Evolutionary conservation across 2,888 invertebrate genomes (phyloP).

Genomic region (Tetropium fuscum): DNA sequence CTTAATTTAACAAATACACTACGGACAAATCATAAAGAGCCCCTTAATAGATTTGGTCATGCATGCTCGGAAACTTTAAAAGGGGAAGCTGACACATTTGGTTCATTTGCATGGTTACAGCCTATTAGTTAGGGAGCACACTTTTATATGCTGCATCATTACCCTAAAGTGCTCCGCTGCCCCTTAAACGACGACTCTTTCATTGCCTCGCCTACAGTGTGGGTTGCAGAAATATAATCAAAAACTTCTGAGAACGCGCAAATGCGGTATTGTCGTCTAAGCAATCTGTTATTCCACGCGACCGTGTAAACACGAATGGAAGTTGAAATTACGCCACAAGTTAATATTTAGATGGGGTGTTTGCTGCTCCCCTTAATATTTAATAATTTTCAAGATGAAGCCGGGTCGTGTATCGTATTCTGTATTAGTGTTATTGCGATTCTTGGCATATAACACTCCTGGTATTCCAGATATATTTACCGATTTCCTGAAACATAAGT

Average conservation of each 20-base stretch:
- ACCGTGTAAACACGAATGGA: conserved; percentile 6
- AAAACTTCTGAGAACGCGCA: neutral
- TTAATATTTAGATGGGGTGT: neutral
- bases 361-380: neutral
- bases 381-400: no score
- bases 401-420: no score
- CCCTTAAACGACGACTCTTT: conserved; percentile 17
- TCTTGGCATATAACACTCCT: no score
- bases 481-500: no score
- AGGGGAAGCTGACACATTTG: conserved; percentile 44
- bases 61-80: conserved; percentile 32
- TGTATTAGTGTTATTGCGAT: no score
- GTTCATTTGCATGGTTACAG: conserved; percentile 53
- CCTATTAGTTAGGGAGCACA: conserved; percentile 49
- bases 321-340: conserved; percentile 6
- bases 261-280: neutral
- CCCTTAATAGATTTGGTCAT: conserved; percentile 40
- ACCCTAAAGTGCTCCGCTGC: conserved; percentile 38
- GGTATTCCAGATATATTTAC: no score
- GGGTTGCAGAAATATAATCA: neutral
- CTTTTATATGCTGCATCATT: conserved; percentile 46
- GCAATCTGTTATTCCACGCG: neutral
- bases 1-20: conserved; percentile 34
- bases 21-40: conserved; percentile 30
- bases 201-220: conserved; percentile 1